Evolutionary conservation across 1,140 invertebrate genomes (phyloP).

Genomic region (Tetraneura akinire): DNA sequence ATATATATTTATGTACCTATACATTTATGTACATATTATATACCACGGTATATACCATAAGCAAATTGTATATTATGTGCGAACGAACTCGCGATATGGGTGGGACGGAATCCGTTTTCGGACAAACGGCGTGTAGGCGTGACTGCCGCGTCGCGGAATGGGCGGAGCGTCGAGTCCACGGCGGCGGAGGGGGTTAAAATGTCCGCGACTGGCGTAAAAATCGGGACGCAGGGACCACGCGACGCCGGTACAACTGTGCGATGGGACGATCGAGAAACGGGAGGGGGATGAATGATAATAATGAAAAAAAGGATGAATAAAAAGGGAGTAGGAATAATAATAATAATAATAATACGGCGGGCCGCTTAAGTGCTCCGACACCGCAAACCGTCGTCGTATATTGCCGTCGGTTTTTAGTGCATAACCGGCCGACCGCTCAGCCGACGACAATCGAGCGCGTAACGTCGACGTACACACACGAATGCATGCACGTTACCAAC

Average conservation of each 20-base stretch:
- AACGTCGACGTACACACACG: not conserved
- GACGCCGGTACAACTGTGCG: too few species aligned
- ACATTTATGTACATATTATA: not conserved
- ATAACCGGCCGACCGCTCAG: slow-evolving; percentile 30
- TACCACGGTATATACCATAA: too few species aligned
- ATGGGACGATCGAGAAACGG: not conserved
- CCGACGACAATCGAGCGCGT: slow-evolving; percentile 39
- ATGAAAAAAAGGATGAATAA: not conserved
- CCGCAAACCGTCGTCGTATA: slow-evolving; percentile 44
- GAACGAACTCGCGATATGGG: not conserved
- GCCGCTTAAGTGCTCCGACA: slow-evolving; percentile 47
- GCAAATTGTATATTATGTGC: not conserved
- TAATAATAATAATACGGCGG: slow-evolving; percentile 26
- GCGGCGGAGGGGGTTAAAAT: slow-evolving; percentile 33
- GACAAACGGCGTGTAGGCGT: slow-evolving; percentile 16
- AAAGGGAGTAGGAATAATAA: not conserved
- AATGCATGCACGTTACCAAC: not conserved
- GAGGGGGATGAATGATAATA: slow-evolving; percentile 8
- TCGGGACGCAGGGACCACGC: not conserved
- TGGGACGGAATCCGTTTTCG: slow-evolving; percentile 19
- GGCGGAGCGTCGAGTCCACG: slow-evolving; percentile 9
- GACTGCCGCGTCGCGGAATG: slow-evolving; percentile 9
- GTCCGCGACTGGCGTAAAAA: slow-evolving; percentile 36
- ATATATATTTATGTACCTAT: not conserved
- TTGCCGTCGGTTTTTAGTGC: slow-evolving; percentile 17